These are phyloP conservation scores for Pterocles orientalis DNA, from an alignment of 2,113 vertebrate species.

Conservation along the genomic window DNA sequence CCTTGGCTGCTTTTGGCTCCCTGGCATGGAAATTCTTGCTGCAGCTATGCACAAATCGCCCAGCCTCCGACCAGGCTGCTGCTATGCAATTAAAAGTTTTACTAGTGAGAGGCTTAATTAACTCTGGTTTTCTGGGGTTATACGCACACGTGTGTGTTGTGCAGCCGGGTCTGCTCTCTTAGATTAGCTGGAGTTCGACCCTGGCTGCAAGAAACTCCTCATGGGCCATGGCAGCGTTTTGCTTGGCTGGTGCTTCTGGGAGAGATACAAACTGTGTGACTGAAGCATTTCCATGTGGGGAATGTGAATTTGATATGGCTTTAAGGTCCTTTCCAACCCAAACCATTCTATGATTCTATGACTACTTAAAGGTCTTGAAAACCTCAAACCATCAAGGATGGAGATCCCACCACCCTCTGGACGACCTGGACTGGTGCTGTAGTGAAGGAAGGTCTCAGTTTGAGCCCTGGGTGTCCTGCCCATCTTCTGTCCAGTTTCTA, in stretches of 20 bases:
- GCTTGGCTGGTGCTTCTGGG: background rate
- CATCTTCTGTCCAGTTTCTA: background rate
- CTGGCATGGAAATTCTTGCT: background rate
- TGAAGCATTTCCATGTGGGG: background rate
- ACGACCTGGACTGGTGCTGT: background rate
- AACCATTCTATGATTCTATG: too few species aligned
- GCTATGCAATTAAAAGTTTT: constrained; percentile 43
- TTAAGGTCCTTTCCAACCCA: too few species aligned
- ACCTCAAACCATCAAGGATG: background rate
- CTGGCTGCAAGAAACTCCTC: background rate
- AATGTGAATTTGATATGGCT: background rate
- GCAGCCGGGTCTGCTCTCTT: background rate
- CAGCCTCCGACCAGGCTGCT: background rate
- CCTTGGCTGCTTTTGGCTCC: background rate
- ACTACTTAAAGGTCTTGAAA: background rate
- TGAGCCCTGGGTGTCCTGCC: background rate
- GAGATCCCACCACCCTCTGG: background rate
- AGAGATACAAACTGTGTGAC: background rate
- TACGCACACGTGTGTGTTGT: background rate
- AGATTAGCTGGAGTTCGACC: background rate
- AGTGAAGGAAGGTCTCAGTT: accelerated
- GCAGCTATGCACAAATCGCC: background rate
- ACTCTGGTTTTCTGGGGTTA: constrained; percentile 10
- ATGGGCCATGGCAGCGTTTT: accelerated
- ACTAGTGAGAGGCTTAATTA: constrained; percentile 61